Evolutionary conservation across 2,797 vertebrate genomes (phyloP).

Genomic region (Lepilemur ruficaudatus): DNA sequence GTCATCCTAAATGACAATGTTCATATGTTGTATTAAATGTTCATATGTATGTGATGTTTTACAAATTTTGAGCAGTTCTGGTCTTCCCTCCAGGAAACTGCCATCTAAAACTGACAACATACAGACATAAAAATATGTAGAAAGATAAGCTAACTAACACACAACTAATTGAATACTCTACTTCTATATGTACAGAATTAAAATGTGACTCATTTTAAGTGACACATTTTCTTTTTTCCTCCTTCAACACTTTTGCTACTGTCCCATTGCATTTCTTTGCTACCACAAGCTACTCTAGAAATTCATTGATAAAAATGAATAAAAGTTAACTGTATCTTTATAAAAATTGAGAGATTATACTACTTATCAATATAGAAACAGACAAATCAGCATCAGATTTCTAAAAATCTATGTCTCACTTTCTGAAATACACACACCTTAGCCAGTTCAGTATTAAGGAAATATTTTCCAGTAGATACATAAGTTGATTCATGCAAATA

Average conservation of each 20-base stretch:
- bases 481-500: background rate
- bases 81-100: background rate
- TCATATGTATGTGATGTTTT: background rate
- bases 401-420: background rate
- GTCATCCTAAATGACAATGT: background rate
- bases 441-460: background rate
- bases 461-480: background rate
- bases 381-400: background rate
- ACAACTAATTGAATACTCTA: background rate
- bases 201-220: background rate
- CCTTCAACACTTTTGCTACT: background rate
- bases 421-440: background rate
- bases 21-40: background rate
- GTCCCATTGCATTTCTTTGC: background rate
- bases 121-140: background rate
- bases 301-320: background rate
- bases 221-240: background rate
- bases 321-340: background rate
- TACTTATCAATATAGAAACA: slow-evolving; percentile 29
- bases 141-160: background rate
- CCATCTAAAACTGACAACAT: background rate
- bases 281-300: background rate
- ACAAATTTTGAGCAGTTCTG: slow-evolving; percentile 9
- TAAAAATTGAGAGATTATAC: background rate
- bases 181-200: background rate